phyloP scores from a whole-genome alignment of 2,797 vertebrate genomes.

The Xerus rutilus region DNA sequence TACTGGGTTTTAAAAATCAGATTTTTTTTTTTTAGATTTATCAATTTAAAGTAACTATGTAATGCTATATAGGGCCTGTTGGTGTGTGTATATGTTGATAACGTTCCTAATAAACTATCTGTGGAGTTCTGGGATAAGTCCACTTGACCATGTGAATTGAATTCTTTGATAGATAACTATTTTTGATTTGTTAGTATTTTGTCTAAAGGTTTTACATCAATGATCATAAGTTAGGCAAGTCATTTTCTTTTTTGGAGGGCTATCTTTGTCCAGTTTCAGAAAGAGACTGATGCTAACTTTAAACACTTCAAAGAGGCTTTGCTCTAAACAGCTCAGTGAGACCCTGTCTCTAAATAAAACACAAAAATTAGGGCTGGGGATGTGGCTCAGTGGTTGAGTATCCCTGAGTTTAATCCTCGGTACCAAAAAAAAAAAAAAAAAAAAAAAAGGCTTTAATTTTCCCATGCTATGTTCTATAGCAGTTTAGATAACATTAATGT shows the following conservation, averaged over 20 bases:
- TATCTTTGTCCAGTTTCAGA: neutral
- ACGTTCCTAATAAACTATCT: neutral
- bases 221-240: neutral
- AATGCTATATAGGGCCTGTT: neutral
- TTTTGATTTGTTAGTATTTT: slow-evolving; percentile 32
- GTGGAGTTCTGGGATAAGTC: neutral
- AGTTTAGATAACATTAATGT: neutral
- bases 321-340: no score
- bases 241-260: neutral
- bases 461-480: neutral
- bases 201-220: neutral
- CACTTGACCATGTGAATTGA: neutral
- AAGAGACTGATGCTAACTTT: neutral
- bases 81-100: neutral
- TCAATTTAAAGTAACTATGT: neutral
- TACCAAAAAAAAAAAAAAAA: no score
- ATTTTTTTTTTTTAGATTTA: neutral
- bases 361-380: no score
- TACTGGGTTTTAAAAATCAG: neutral
- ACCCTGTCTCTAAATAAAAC: no score
- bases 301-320: neutral
- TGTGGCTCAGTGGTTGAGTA: no score
- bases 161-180: neutral
- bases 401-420: no score
- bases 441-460: neutral